Base-by-base conservation (phyloP, 2,888 invertebrate genomes). In the Pachycephus smyrnensis region DNA sequence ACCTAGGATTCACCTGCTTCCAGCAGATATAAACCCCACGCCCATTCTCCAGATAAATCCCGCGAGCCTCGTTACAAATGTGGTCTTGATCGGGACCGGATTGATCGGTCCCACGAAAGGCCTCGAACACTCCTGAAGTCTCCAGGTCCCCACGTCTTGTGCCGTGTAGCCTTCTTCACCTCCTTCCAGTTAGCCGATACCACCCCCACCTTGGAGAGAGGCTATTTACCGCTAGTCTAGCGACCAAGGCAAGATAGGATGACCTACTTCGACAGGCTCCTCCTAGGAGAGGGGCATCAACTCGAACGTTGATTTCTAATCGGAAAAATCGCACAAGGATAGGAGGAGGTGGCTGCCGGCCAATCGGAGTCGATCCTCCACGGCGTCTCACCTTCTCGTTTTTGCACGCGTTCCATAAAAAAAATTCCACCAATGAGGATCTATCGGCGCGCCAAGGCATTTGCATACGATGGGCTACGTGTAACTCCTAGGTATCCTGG, bases 191-290 rank as follows among this genome's bases (percentile, higher is more conserved):
- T 55, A 55, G 55, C 79, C 84, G 82, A 80, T 79, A 71, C 82
- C 86, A 82, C 86, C 86, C 86, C 86, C 86, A 86, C 86, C 78
- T 68, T 75, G 40, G 71, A 85, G 86, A 86, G 89, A 89, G 87
- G 87, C 86, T 89, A 80, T 81, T 82, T 83, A 82, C 88, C 83
- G 87, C 87, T 86, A 83, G 84, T 82, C 82, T 84, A 71, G 87
- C 83, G 86, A 83, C 83, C 82, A 84, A 86, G 86, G 86, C 88
- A 86, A 89, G 89, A 89, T 88, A 87, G 90, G 89, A 90, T 91
- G 91, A 91, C 91, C 91, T 89, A 91, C 88, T 89, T 91, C 84
- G 80, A 79, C 86, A 89, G 88, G 91, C 91, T 91, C 91, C 91
- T 91, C 91, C 91, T 91, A 88, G 87, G 88, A 89, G 90, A 88